Evolutionary conservation across 2,888 invertebrate genomes (phyloP).

Genomic region (Cancer borealis): DNA sequence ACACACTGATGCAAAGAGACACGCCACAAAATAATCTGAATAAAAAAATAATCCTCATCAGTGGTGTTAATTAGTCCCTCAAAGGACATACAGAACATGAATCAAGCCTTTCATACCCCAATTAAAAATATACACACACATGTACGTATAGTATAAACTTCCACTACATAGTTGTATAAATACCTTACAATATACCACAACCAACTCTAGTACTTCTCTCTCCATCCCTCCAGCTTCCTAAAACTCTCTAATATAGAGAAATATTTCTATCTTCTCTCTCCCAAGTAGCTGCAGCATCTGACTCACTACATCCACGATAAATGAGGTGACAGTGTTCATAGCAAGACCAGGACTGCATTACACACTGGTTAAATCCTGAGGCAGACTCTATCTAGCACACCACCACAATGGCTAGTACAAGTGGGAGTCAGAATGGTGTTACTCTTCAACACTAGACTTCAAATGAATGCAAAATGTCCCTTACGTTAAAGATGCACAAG

Average conservation of each 20-base stretch:
- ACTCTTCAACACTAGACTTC: too few species aligned
- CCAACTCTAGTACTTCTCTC: not conserved
- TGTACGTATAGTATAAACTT: not conserved
- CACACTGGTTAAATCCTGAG: not conserved
- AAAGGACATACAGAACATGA: not conserved
- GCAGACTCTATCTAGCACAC: too few species aligned
- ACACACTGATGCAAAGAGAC: not conserved
- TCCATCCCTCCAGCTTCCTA: not conserved
- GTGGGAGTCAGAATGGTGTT: too few species aligned
- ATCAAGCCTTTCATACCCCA: not conserved
- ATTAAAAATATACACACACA: slow-evolving; percentile 17
- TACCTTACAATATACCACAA: not conserved
- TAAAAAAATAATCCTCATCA: not conserved
- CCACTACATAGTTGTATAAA: not conserved
- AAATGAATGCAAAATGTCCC: too few species aligned
- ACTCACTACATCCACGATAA: not conserved
- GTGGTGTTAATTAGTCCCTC: not conserved
- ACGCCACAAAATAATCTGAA: not conserved
- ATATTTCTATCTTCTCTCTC: not conserved
- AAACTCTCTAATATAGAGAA: slow-evolving; percentile 2
- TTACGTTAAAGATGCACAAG: too few species aligned
- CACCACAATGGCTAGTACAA: too few species aligned
- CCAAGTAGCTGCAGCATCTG: not conserved
- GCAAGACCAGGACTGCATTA: not conserved
- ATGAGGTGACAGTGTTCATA: not conserved